Percentiles rank a stretch among this genome's conserved stretches.
Evolutionary conservation across 1,140 invertebrate genomes (phyloP).

Genomic region (Drosophila auraria): DNA sequence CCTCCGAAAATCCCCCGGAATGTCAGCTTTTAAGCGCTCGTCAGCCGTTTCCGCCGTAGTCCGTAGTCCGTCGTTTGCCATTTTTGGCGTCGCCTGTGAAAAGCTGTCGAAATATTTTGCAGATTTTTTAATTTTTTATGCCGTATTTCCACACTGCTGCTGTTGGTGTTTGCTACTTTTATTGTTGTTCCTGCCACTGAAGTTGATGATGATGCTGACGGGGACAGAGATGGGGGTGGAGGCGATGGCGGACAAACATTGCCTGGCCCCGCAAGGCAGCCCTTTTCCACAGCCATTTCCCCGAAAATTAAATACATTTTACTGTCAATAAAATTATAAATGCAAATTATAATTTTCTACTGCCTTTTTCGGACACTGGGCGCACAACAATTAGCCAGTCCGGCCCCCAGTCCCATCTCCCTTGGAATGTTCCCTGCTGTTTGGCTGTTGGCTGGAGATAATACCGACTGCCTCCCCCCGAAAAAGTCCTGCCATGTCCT

Average conservation of each 20-base stretch:
- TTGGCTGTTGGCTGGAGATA: slow-evolving; percentile 61
- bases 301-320: slow-evolving; percentile 82
- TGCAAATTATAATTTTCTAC: slow-evolving; percentile 83
- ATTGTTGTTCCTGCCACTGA: slow-evolving; percentile 30
- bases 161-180: slow-evolving; percentile 25
- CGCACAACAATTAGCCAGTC: slow-evolving; percentile 67
- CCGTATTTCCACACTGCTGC: slow-evolving; percentile 56
- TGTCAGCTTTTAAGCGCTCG: slow-evolving; percentile 50
- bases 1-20: slow-evolving; percentile 1
- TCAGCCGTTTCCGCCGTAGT: slow-evolving; percentile 62
- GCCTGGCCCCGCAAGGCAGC: slow-evolving; percentile 39
- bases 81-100: slow-evolving; percentile 54
- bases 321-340: slow-evolving; percentile 84
- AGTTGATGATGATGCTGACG: slow-evolving; percentile 37
- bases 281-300: slow-evolving; percentile 46
- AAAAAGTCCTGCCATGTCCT: slow-evolving; percentile 18
- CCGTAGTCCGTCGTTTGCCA: slow-evolving; percentile 33
- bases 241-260: slow-evolving; percentile 38
- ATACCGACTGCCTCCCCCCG: slow-evolving; percentile 41
- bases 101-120: slow-evolving; percentile 81
- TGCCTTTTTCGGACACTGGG: slow-evolving; percentile 65
- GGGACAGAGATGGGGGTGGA: not conserved
- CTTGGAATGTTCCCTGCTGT: slow-evolving; percentile 3
- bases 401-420: not conserved
- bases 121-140: slow-evolving; percentile 79